Conservation (phyloP, 2,888 invertebrate genomes). For the Dexiosoma caninum region DNA sequence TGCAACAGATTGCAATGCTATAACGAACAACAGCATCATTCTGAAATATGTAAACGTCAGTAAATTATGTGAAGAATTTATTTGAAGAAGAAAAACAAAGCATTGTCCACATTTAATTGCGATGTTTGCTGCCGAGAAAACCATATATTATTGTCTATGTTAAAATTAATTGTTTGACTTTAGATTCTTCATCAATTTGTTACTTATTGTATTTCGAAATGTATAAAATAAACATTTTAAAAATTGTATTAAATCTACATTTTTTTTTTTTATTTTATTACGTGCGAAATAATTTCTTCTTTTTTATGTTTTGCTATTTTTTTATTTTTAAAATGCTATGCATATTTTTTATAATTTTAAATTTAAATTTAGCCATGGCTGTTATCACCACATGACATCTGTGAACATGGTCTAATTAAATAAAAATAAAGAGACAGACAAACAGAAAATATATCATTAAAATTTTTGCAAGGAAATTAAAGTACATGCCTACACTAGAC, state of each 20-base stretch:
- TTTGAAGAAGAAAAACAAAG: slow-evolving; percentile 30
- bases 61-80: slow-evolving; percentile 40
- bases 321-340: slow-evolving; percentile 3
- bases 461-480: slow-evolving; percentile 31
- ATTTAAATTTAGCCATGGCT: slow-evolving; percentile 46
- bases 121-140: neutral
- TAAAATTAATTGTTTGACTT: neutral
- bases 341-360: neutral
- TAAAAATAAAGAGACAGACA: slow-evolving; percentile 31
- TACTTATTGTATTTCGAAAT: neutral
- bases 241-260: neutral
- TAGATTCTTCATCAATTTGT: slow-evolving; percentile 1
- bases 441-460: slow-evolving; percentile 28
- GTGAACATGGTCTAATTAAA: slow-evolving; percentile 59
- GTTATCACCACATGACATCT: slow-evolving; percentile 62
- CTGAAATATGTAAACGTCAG: slow-evolving; percentile 13
- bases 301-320: neutral
- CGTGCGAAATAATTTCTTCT: neutral
- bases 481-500: neutral
- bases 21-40: neutral
- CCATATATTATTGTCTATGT: slow-evolving; percentile 9
- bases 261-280: neutral
- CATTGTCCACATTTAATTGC: slow-evolving; percentile 46
- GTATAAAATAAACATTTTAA: neutral
- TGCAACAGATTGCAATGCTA: slow-evolving; percentile 7